Base-by-base conservation (phyloP, 2,888 invertebrate species). In the Onthophagus sagittarius region DNA sequence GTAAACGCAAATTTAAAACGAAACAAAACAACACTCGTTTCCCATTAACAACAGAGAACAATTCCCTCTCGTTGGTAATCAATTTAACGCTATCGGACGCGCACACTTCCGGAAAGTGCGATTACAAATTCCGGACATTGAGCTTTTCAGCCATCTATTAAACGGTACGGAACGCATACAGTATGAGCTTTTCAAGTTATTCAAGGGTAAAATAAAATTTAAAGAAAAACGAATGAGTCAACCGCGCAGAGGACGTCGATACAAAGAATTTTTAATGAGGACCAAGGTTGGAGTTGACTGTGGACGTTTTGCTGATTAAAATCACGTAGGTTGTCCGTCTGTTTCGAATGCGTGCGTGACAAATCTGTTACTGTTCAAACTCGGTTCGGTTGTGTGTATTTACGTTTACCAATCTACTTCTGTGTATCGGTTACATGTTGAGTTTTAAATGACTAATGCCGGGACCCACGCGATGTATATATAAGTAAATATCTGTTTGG, bases 71-170 rank as follows among this genome's bases (percentile, higher is more conserved):
- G 23, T 23, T 64, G n/a, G 23, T 64, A 64, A 64, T 67, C 67
- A 67, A 67, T 23, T 67, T 67, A 15, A 67, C 67, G 67, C 31
- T 67, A 67, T 67, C 67, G 67, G 32, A 23, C 67, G 32, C 67
- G 32, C 15, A 15, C 64, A 64, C 23, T 67, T 67, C 67, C 67
- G 67, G 67, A 67, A 67, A 23, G 23, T 7, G 39, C 39, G 39
- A 53, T 53, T 53, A 11, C 11, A 53, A 23, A 53, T 53, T 53
- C 39, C 39, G 39, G 39, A 53, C 39, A 53, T 53, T 53, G 39
- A 23, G 23, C 23, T 23, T 23, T 23, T 23, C 23, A 23, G 23
- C 23, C 39, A 53, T 53, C 39, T 23, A 23, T 23, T 23, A 23
- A 23, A 23, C 23, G 23, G 23, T 23, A 23, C 23, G 23, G 2